Base-by-base conservation (phyloP, 2,113 vertebrate genomes). In the Pleuronectes platessa region DNA sequence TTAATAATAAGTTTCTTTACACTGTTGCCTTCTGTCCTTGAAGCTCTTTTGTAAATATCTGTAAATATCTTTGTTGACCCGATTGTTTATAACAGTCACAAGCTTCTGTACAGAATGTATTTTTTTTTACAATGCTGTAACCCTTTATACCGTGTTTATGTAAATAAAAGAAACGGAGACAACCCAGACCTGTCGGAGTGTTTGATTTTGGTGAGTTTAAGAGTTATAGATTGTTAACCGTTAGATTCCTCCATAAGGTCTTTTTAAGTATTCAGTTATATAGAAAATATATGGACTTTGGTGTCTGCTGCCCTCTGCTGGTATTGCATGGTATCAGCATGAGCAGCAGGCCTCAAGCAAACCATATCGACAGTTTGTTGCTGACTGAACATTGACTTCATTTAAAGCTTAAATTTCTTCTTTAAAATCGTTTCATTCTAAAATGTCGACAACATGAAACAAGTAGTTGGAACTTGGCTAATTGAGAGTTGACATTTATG, bases 21-120 rank as follows among this genome's bases (percentile, higher is more conserved):
- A 8, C 31, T 31, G 31, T 31, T 31, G 31, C 31, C 31, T 31
- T 31, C 31, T 1, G 31, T 31, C 45, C 49, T 12, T 61, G 45
- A 64, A 76, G 71, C 62, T 71, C 78, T 54, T 73, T 3, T 90
- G 84, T 91, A 87, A 66, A 87, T 91, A 76, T 60, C 58, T 89
- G 82, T 85, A 89, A 4, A 86, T 80, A 76, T 59, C 1, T 20
- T 13, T 42, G 11, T 42, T 3, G 40, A 58, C 27, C 55, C 1
- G 78, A 70, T 74, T 83, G 79, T 85, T 90, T 51, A 54, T 42
- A 42, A 42, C 82, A 63, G 77, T 83, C 79, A 68, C 60, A 77
- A 15, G 17, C 42, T 8, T 83, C 65, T 84, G 68, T 81, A 81
- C 74, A 89, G 71, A 85, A 56, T 85, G 20, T 60, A 37, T 12